These are phyloP conservation scores for Lophotis ruficrista DNA, from an alignment of 2,113 vertebrate genomes.

Conservation along the genomic window DNA sequence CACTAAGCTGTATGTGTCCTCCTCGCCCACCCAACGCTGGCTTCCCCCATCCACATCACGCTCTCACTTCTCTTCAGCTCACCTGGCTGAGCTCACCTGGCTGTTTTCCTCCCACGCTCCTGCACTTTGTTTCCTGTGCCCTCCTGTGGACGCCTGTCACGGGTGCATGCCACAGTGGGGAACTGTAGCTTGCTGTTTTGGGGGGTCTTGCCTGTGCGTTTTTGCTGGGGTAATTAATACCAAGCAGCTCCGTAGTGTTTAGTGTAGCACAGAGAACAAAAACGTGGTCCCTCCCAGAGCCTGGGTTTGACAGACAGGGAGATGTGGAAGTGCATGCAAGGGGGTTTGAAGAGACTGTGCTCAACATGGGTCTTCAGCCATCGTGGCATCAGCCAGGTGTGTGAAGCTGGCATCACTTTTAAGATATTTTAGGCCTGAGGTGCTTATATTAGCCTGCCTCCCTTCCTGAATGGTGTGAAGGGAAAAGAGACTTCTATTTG, in stretches of 20 bases:
- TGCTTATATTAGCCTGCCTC: background rate
- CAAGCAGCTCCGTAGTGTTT: background rate
- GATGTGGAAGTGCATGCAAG: background rate
- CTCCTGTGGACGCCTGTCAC: rapidly evolving
- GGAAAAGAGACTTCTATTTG: background rate
- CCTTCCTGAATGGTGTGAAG: background rate
- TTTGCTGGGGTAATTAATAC: background rate
- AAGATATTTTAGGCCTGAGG: background rate
- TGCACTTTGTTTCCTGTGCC: background rate
- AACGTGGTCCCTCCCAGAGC: background rate
- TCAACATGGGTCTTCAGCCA: background rate
- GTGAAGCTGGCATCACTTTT: background rate
- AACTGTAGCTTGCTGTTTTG: background rate
- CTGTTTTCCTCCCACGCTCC: rapidly evolving
- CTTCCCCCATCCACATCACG: background rate
- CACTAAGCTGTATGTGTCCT: background rate
- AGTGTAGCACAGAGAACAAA: background rate
- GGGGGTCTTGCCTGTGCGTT: background rate
- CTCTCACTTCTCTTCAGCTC: background rate
- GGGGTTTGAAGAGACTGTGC: background rate
- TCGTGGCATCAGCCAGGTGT: background rate
- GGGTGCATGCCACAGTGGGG: too few species aligned
- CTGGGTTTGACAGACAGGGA: background rate
- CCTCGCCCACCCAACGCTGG: background rate
- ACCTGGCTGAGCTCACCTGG: background rate